A percentile compares a stretch with the other conserved stretches of the same genome.
Evolutionary conservation across 2,797 vertebrate genomes (phyloP).

Genomic region (Microctenopoma steveboyesi): DNA sequence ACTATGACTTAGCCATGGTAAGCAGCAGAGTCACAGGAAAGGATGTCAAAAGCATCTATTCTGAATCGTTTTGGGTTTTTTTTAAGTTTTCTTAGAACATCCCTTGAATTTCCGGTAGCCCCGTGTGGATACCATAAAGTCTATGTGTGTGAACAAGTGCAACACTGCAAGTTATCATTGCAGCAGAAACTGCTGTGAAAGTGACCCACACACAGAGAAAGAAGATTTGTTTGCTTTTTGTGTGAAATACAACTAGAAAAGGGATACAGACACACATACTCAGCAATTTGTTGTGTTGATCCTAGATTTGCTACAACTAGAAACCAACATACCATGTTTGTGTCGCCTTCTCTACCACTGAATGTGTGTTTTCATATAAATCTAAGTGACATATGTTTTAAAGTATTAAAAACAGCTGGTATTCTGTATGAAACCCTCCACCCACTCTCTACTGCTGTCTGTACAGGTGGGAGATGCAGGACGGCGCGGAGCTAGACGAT

Average conservation of each 20-base stretch:
- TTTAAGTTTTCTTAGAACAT: constrained; percentile 10
- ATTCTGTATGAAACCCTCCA: constrained; percentile 18
- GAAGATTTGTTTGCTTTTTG: constrained; percentile 22
- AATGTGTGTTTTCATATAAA: constrained; percentile 32
- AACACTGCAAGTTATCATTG: constrained; percentile 14
- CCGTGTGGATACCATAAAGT: constrained; percentile 2
- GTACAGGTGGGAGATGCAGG: constrained; percentile 96
- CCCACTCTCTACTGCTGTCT: constrained; percentile 15
- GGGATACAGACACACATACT: neutral
- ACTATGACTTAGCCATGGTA: constrained; percentile 13
- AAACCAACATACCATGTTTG: neutral
- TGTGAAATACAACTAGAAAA: constrained; percentile 12
- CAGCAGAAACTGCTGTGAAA: constrained; percentile 24
- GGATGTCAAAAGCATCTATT: neutral
- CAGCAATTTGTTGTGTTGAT: neutral
- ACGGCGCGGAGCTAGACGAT: constrained; percentile 86
- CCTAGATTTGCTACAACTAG: neutral
- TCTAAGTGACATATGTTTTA: constrained; percentile 22
- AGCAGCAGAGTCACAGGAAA: constrained; percentile 22
- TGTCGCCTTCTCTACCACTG: constrained; percentile 9
- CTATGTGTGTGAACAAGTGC: constrained; percentile 12
- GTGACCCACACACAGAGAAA: constrained; percentile 41
- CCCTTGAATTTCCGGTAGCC: neutral
- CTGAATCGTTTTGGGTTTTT: constrained; percentile 10
- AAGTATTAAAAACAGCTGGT: constrained; percentile 38